A percentile compares a stretch with the other conserved stretches of the same genome.
Conservation (phyloP, 2,797 vertebrate genomes). For the Poeciliopsis turneri region DNA sequence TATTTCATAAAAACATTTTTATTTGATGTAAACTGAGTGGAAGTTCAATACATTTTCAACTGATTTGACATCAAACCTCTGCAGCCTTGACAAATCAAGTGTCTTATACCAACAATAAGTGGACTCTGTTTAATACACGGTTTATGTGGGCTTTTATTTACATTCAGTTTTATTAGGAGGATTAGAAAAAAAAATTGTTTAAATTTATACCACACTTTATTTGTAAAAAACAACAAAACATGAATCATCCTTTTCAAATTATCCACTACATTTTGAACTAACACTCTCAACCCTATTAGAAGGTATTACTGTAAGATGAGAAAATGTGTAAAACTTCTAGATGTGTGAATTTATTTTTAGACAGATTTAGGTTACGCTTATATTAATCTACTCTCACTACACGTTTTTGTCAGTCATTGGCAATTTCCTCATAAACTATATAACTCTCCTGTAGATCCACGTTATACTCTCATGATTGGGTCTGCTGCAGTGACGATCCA, state of each 20-base stretch:
- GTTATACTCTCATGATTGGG: neutral
- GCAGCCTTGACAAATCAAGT: neutral
- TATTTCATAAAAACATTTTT: neutral
- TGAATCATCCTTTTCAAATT: neutral
- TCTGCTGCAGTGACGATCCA: neutral
- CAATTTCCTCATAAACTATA: neutral
- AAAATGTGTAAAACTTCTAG: neutral
- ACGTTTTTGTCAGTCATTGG: neutral
- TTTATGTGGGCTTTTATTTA: neutral
- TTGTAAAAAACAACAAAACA: neutral
- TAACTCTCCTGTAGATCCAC: neutral
- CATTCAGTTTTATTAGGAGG: neutral
- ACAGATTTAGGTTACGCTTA: neutral
- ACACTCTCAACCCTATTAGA: neutral
- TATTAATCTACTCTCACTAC: neutral
- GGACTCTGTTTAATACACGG: neutral
- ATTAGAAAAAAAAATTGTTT: neutral
- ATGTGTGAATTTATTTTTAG: neutral
- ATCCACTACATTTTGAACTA: neutral
- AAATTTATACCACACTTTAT: neutral
- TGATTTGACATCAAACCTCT: neutral
- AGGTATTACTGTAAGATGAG: neutral
- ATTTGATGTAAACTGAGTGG: neutral
- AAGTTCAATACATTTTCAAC: neutral
- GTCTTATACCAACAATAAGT: neutral